A percentile compares a stretch with the other conserved stretches of the same genome.
Evolutionary conservation across 2,797 vertebrate species (phyloP).

Genomic region (Lerista edwardsae): DNA sequence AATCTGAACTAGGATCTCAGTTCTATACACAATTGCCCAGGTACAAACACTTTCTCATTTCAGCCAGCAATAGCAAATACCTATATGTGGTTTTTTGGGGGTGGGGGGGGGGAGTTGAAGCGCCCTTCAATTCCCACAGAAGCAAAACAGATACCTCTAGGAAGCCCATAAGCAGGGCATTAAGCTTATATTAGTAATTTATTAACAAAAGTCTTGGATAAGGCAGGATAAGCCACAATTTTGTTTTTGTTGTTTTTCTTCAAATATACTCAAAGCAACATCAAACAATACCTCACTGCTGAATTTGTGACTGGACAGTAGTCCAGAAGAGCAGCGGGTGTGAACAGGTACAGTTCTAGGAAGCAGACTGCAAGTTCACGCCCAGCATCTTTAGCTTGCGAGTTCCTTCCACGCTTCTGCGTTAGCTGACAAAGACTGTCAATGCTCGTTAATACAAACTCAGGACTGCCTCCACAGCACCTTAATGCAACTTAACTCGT

Average conservation of each 20-base stretch:
- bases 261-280: background rate
- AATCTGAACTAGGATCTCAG: background rate
- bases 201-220: no score
- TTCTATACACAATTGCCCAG: background rate
- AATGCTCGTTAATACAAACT: background rate
- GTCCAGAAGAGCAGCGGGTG: background rate
- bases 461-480: background rate
- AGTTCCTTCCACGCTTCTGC: no score
- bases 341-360: background rate
- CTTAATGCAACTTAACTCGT: background rate
- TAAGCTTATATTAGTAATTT: no score
- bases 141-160: no score
- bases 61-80: background rate
- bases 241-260: no score
- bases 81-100: no score
- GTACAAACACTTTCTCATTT: background rate
- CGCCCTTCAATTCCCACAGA: no score
- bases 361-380: background rate
- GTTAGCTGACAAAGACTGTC: no score
- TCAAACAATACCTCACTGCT: background rate
- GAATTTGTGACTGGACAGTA: background rate
- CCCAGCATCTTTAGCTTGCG: no score
- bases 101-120: no score
- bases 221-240: no score
- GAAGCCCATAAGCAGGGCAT: no score